phyloP scores from a whole-genome alignment of 1,140 invertebrate genomes.

The Scylla paramamosain region DNA sequence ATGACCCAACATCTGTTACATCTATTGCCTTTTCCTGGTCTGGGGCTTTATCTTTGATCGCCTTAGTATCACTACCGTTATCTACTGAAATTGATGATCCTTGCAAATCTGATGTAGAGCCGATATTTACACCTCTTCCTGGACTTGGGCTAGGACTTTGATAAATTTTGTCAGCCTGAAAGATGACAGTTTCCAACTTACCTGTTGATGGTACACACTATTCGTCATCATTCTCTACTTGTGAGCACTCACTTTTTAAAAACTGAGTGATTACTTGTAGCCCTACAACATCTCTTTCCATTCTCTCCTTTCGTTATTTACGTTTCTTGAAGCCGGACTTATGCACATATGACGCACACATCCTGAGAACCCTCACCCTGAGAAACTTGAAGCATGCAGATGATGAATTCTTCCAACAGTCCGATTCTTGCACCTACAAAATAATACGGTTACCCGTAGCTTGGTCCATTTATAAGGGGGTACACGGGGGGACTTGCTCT shows the following conservation, averaged over 20 bases:
- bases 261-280: slow-evolving; percentile 34
- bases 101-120: background rate
- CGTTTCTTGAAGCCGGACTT: slow-evolving; percentile 42
- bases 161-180: background rate
- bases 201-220: slow-evolving; percentile 8
- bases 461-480: no score
- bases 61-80: background rate
- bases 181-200: background rate
- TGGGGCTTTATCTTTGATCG: background rate
- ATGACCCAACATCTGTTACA: slow-evolving; percentile 49
- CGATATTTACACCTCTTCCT: slow-evolving; percentile 15
- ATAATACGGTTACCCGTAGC: no score
- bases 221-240: background rate
- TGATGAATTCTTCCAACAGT: slow-evolving; percentile 1
- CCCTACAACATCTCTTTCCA: background rate
- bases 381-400: slow-evolving; percentile 1
- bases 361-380: slow-evolving; percentile 12
- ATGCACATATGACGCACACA: slow-evolving; percentile 30
- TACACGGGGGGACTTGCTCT: no score
- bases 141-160: background rate
- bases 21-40: background rate
- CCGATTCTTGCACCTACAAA: no score
- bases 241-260: slow-evolving; percentile 29
- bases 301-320: slow-evolving; percentile 24
- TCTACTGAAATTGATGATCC: background rate